Base-by-base conservation (phyloP, 2,797 vertebrate genomes). In the Novumbra hubbsi region DNA sequence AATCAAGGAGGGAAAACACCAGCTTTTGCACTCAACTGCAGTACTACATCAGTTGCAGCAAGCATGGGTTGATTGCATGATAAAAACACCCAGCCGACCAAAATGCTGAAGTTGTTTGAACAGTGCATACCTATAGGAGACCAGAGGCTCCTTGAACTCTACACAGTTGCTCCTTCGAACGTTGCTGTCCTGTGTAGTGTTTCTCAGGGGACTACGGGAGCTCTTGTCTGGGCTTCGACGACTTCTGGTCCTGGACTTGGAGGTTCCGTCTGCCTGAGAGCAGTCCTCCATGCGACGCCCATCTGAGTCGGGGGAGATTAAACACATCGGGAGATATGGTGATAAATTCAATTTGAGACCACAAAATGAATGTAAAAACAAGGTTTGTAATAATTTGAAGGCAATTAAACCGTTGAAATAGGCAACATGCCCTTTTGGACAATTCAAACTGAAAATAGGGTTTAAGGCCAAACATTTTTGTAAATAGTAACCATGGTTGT, bases 201-300 rank as follows among this genome's bases (percentile, higher is more conserved):
- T 95, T 87, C 95, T 94, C 68, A 98, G 92, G 9, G 97, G 97
- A 83, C 96, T 97, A 71, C 96, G 96, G 70, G 96, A 96, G 73
- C 90, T 92, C 86, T 96, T 96, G 76, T 96, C 96, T 85, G 94
- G 95, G 80, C 90, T 92, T 24, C 92, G 88, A 69, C 93, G 95
- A 78, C 84, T 92, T 16, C 84, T 89, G 28, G 86, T 86, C 78
- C 90, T 91, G 72, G 87, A 84, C 76, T 94, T 95, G 63, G 90
- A 93, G 65, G 83, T 88, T 83, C 87, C 81, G 84, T 79, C 85
- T 81, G 67, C 86, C 76, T 86, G 34, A 85, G 84, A 84, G 82
- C 79, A 84, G 72, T 89, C 88, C 72, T 91, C 89, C 70, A 72
- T 72, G 72, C 78, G 90, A 75, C 85, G 87, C 57, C 91, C 85